Conservation (phyloP, 2,113 vertebrate species). For the Columba livia region DNA sequence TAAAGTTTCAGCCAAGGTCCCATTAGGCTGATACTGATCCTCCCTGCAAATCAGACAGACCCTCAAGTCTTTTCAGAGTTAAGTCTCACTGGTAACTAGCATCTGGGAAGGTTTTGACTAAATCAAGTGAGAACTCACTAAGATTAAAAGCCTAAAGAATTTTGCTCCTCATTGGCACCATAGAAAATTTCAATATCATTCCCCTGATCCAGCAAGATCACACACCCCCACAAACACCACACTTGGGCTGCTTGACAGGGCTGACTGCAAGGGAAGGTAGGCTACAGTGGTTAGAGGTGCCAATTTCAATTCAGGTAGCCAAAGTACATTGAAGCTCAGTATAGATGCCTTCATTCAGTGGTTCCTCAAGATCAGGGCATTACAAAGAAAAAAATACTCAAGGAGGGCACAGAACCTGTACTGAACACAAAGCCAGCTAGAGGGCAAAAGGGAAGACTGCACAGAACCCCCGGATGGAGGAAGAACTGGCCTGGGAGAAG, state of each 20-base stretch:
- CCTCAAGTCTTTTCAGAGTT: constrained; percentile 43
- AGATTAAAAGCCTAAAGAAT: constrained; percentile 50
- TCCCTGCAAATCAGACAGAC: constrained; percentile 16
- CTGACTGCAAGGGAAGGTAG: not conserved
- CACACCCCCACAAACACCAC: not conserved
- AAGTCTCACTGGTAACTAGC: constrained; percentile 23
- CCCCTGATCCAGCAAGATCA: not conserved
- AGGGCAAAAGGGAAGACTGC: not conserved
- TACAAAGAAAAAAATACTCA: not conserved
- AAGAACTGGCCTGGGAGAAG: not conserved
- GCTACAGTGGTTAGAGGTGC: not conserved
- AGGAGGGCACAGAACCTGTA: not conserved
- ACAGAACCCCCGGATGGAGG: not conserved
- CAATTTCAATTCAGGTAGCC: not conserved
- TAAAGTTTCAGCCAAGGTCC: constrained; percentile 52
- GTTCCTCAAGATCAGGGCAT: not conserved
- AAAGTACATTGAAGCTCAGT: not conserved
- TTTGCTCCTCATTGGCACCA: not conserved
- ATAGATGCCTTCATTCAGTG: not conserved
- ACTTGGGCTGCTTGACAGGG: accelerated
- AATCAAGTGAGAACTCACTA: not conserved
- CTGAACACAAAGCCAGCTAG: not conserved
- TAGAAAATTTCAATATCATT: not conserved
- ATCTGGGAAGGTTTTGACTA: constrained; percentile 40
- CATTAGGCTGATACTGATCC: constrained; percentile 24